phyloP scores from a whole-genome alignment of 2,797 vertebrate genomes.

The Merluccius polli region DNA sequence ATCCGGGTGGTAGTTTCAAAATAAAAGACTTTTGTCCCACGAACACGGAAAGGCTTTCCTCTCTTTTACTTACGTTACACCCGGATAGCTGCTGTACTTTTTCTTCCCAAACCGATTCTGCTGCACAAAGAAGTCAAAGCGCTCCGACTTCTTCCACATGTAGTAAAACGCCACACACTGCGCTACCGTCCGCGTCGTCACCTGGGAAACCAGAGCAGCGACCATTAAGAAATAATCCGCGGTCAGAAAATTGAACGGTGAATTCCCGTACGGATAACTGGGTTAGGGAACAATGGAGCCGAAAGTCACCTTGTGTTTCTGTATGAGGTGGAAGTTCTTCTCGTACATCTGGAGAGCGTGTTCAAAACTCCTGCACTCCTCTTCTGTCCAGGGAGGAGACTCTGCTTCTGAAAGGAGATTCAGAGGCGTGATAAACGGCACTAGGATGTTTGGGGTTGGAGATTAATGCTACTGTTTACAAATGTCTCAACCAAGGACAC shows the following conservation, averaged over 20 bases:
- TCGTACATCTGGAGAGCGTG: constrained; percentile 94
- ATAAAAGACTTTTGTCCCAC: no score
- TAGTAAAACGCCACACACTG: constrained; percentile 99
- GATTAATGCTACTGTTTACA: background rate
- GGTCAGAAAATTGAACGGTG: background rate
- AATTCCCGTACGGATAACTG: background rate
- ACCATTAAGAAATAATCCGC: background rate
- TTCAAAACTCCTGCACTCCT: constrained; percentile 97
- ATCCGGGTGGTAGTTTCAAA: no score
- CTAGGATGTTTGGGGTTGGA: background rate
- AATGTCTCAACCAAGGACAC: background rate
- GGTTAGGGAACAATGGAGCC: background rate
- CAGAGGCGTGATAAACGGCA: background rate
- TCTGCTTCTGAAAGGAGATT: constrained; percentile 73
- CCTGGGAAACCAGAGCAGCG: constrained; percentile 62
- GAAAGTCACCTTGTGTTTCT: constrained; percentile 91
- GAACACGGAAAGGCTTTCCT: background rate
- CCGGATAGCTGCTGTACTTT: constrained; percentile 95
- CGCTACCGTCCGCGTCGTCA: constrained; percentile 88
- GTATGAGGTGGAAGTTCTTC: constrained; percentile 98
- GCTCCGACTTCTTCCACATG: constrained; percentile 98
- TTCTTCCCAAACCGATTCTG: constrained; percentile 98
- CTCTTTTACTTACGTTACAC: constrained; percentile 88
- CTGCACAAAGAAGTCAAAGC: constrained; percentile 94
- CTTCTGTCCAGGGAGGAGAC: constrained; percentile 91